phyloP scores from a whole-genome alignment of 2,888 invertebrate species.

The Biston betularia region DNA sequence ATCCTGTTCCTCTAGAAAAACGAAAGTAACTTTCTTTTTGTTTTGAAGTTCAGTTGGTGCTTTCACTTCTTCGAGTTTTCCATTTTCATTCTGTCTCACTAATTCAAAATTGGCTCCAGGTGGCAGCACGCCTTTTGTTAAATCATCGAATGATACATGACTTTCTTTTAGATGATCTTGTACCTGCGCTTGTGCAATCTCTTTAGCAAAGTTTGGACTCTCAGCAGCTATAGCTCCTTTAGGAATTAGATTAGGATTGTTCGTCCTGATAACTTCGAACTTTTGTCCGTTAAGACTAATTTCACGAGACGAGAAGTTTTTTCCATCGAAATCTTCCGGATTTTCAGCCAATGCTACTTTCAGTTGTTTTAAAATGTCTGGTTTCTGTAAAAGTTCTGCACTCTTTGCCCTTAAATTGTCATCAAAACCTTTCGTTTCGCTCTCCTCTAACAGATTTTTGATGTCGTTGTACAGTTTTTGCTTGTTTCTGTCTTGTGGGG shows the following conservation, averaged over 20 bases:
- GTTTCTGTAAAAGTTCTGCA: conserved; percentile 88
- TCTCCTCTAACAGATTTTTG: conserved; percentile 83
- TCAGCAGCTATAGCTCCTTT: conserved; percentile 84
- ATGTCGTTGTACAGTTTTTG: conserved; percentile 87
- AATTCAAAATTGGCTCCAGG: conserved; percentile 93
- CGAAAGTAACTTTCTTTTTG: conserved; percentile 94
- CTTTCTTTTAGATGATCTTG: conserved; percentile 85
- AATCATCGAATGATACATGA: conserved; percentile 89
- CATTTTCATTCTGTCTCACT: conserved; percentile 91
- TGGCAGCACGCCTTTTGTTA: conserved; percentile 92
- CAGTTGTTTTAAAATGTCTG: conserved; percentile 90
- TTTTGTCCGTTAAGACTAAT: conserved; percentile 91
- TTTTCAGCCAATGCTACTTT: conserved; percentile 91
- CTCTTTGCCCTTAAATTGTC: conserved; percentile 80
- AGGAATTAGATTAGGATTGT: conserved; percentile 89
- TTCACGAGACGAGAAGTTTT: conserved; percentile 91
- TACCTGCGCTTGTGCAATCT: conserved; percentile 70
- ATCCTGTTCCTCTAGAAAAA: conserved; percentile 93
- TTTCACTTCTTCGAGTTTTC: conserved; percentile 90
- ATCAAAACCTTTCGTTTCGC: conserved; percentile 86
- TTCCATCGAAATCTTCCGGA: conserved; percentile 87
- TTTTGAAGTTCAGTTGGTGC: conserved; percentile 86
- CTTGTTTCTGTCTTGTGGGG: conserved; percentile 82
- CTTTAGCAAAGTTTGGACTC: conserved; percentile 68
- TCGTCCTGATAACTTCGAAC: conserved; percentile 90